Evolutionary conservation across 1,140 invertebrate genomes (phyloP), one percentile per base, ranked within the genome.

Genomic region (Piezodorus guildinii): DNA sequence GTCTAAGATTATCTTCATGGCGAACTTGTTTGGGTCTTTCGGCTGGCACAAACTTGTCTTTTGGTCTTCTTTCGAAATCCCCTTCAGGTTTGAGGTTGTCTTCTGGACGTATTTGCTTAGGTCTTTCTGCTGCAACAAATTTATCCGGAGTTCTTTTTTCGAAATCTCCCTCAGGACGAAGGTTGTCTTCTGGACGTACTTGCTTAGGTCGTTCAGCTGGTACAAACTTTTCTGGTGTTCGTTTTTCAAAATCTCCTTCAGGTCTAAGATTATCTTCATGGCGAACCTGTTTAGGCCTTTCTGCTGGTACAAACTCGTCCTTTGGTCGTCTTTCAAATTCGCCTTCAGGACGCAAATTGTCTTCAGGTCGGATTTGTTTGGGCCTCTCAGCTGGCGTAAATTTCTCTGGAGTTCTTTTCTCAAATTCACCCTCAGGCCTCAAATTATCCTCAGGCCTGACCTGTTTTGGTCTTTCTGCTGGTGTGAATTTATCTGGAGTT

Each of bases 391-490:
- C 78, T 65, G 44, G 73, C 72, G 66, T 75, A 75, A 27, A 77
- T 74, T 58, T 70, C 62, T 71, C 60, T 23, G 73, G 75, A 67
- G 75, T 75, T 62, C 60, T 72, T 67, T 71, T 70, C 62, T 74
- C 75, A 61, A 85, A 84, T 15, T 85, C 77, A 59, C 81, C 82
- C 75, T 84, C 82, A 65, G 80, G 79, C 67, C 74, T 75, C 4
- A 85, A 69, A 70, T 84, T 84, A 46, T 73, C 72, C 61, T 73
- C 23, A 0, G 74, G 77, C 65, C 74, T 77, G n/a, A 75, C 76
- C 16, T 73, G 70, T 4, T 70, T 67, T 0, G 74, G 69, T 61
- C 79, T 72, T 21, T 80, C 78, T 3, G 77, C 81, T 14, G 73
- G 74, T 59, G 67, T 60, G 62, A 72, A 74, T 16, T 62, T 56